Conservation (phyloP, 2,113 vertebrate genomes). For the Trachemys scripta region DNA sequence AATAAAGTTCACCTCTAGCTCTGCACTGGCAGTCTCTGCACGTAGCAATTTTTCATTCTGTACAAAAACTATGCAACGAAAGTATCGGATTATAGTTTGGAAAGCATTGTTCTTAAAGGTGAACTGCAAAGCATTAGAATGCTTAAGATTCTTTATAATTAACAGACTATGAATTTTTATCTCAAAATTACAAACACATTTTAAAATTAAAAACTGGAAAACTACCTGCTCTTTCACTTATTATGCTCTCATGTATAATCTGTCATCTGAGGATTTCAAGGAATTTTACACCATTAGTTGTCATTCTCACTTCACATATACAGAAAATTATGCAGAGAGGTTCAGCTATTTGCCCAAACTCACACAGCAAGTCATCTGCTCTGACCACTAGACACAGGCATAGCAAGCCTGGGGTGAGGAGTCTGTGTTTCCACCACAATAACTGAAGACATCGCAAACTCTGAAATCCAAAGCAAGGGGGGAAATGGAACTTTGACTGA, state of each 20-base stretch:
- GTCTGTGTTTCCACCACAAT: neutral
- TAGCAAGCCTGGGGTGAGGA: neutral
- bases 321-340: neutral
- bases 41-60: neutral
- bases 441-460: neutral
- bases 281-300: too few relatives aligned
- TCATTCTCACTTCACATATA: too few relatives aligned
- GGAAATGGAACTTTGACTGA: neutral
- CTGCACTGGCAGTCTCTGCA: neutral
- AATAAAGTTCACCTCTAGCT: neutral
- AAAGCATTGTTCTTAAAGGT: neutral
- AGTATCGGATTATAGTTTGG: accelerated
- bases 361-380: neutral
- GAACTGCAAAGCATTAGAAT: neutral
- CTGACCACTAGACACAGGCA: neutral
- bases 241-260: neutral
- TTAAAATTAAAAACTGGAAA: neutral
- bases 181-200: neutral
- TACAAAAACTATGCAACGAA: neutral
- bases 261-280: neutral
- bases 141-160: neutral
- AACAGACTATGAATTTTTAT: neutral
- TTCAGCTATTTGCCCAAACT: neutral
- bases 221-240: neutral
- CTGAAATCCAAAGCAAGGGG: neutral